These are phyloP conservation scores for Elymnias hypermnestra DNA, from an alignment of 1,140 invertebrate species.

Conservation along the genomic window DNA sequence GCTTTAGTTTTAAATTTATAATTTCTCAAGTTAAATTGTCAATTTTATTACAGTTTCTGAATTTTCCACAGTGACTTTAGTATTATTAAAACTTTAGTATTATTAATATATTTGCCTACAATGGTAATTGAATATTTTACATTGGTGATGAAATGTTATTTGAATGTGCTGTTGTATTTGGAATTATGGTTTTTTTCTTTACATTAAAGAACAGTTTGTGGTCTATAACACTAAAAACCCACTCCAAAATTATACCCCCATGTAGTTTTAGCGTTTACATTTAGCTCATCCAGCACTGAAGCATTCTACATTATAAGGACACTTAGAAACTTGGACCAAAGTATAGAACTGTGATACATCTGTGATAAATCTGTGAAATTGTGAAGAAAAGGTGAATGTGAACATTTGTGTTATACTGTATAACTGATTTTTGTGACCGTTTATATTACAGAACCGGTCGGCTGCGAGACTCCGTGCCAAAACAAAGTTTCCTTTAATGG, in stretches of 20 bases:
- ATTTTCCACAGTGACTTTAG: too few relatives aligned
- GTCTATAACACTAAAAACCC: too few relatives aligned
- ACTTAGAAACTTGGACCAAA: slow-evolving; percentile 26
- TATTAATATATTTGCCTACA: too few relatives aligned
- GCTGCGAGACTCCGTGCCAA: slow-evolving; percentile 50
- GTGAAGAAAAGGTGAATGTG: slow-evolving; percentile 44
- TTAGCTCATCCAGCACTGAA: slow-evolving; percentile 6
- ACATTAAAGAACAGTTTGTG: too few relatives aligned
- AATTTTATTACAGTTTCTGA: too few relatives aligned
- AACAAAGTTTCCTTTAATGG: slow-evolving; percentile 15
- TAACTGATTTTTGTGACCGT: slow-evolving; percentile 64
- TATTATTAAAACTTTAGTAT: too few relatives aligned
- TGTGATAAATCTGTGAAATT: slow-evolving; percentile 49
- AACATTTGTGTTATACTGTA: slow-evolving; percentile 20
- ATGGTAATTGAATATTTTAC: too few relatives aligned
- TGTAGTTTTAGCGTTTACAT: neutral
- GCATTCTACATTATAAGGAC: slow-evolving; percentile 14
- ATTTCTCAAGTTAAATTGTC: too few relatives aligned
- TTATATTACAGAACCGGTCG: slow-evolving; percentile 61
- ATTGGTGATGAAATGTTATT: too few relatives aligned
- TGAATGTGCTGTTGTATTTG: too few relatives aligned
- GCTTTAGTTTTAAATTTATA: too few relatives aligned
- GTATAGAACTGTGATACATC: slow-evolving; percentile 41
- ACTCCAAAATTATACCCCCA: neutral
- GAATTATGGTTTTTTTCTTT: too few relatives aligned